Base-by-base conservation (phyloP, 2,113 vertebrate genomes). In the Excalfactoria chinensis region DNA sequence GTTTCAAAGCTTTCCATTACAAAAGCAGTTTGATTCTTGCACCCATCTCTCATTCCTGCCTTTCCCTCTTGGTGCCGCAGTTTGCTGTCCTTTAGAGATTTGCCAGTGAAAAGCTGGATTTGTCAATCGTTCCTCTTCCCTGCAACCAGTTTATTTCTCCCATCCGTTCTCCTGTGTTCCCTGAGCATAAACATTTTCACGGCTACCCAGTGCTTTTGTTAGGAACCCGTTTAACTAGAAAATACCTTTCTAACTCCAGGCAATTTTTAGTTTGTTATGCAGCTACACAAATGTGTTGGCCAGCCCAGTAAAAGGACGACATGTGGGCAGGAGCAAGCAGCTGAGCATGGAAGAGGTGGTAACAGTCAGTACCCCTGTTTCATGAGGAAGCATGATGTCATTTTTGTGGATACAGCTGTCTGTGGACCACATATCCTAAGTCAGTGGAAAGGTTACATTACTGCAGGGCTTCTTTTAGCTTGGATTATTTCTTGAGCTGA, bases 361-460 rank as follows among this genome's bases (percentile, higher is more conserved):
- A 25, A 48, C 85, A 0, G 4, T 58, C 63, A 76, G 1, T 21
- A 2, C 53, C 62, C 63, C 23, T 46, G 56, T 82, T 82, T 86
- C 67, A 13, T 11, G 49, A 44, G 60, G 53, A 81, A 81, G 74
- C 51, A 2, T 74, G 71, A 30, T 86, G 76, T 62, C 46, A 41
- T 55, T 59, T 74, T 44, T 88, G 76, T 78, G 84, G 80, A 46
- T 60, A 46, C 71, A 83, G 84, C 91, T 91, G 68, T 56, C 75
- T 30, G 76, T 55, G 49, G 71, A 56, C 66, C 75, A 88, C 75
- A 74, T 40, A 49, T 32, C 12, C 49, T 14, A 19, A n/a, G 34
- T 35, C 25, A 0, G 1, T 74, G 56, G 41, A 59, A 60, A 78
- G 56, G n/a, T 71, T 87, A 0, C 28, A 4, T 80, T 67, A 14